Evolutionary conservation across 2,888 invertebrate genomes (phyloP).

Genomic region (Archips xylosteana): DNA sequence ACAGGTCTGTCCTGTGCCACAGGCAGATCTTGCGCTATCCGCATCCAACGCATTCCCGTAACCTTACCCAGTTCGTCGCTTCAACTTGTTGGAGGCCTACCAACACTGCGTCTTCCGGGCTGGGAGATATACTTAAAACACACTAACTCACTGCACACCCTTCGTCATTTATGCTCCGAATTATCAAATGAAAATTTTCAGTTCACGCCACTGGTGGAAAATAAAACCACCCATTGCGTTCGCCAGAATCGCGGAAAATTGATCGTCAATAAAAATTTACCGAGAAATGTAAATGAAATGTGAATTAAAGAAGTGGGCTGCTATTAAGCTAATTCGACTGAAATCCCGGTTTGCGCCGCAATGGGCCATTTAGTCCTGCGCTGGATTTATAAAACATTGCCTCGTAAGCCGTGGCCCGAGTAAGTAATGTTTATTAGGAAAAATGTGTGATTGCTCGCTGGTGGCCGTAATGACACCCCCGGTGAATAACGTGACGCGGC

Average conservation of each 20-base stretch:
- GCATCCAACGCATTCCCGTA: too few species aligned
- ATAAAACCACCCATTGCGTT: constrained; percentile 2
- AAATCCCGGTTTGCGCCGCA: constrained; percentile 72
- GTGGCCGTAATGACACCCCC: constrained; percentile 47
- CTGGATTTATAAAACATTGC: constrained; percentile 79
- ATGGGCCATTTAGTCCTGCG: constrained; percentile 74
- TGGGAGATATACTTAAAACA: too few species aligned
- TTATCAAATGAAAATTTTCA: too few species aligned
- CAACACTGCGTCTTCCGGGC: too few species aligned
- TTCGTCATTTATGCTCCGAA: too few species aligned
- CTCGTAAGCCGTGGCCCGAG: constrained; percentile 64
- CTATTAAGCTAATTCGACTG: constrained; percentile 76
- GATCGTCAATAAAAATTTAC: constrained; percentile 58
- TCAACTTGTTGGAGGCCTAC: too few species aligned
- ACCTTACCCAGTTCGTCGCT: too few species aligned
- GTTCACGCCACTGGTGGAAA: too few species aligned
- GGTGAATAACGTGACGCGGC: constrained; percentile 50
- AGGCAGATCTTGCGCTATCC: too few species aligned
- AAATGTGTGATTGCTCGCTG: constrained; percentile 65
- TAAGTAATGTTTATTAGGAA: constrained; percentile 80
- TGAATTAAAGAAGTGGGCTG: constrained; percentile 73
- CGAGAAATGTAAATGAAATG: constrained; percentile 60
- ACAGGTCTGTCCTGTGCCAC: too few species aligned
- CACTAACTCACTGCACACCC: too few species aligned
- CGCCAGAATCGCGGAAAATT: constrained; percentile 45